Conservation (phyloP, 2,113 vertebrate species). For the Silurus glanis region DNA sequence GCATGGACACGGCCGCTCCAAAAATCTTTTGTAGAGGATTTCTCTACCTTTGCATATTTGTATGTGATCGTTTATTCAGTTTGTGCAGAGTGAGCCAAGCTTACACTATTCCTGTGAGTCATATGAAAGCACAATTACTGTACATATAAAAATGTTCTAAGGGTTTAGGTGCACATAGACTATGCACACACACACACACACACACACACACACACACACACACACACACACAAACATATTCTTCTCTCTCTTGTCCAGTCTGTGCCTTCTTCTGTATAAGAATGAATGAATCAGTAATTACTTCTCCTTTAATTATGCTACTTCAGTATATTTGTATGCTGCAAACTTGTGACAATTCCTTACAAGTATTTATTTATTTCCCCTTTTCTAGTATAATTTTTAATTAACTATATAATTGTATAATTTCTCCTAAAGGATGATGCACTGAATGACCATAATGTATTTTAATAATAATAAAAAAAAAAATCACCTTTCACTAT, state of each 20-base stretch:
- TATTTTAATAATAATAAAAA: conserved; percentile 39
- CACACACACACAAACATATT: too few relatives aligned
- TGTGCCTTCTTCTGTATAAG: neutral
- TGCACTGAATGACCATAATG: conserved; percentile 60
- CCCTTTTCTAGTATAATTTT: conserved; percentile 7
- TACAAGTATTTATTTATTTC: conserved; percentile 61
- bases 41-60: neutral
- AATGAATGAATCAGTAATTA: neutral
- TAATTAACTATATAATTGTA: conserved; percentile 45
- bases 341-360: conserved; percentile 42
- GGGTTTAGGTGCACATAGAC: neutral
- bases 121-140: conserved; percentile 5
- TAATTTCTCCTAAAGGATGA: conserved; percentile 40
- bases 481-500: neutral
- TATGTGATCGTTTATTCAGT: neutral
- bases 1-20: neutral
- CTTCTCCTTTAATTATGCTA: neutral
- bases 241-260: neutral
- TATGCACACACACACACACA: neutral
- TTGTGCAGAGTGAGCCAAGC: neutral
- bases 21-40: conserved; percentile 5
- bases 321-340: conserved; percentile 41
- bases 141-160: neutral
- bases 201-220: too few relatives aligned
- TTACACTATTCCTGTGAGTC: conserved; percentile 4